Percentiles rank a stretch among this genome's conserved stretches.
These are phyloP conservation scores for Tricholaema leucomelas DNA, from an alignment of 2,113 vertebrate genomes.

Conservation along the genomic window DNA sequence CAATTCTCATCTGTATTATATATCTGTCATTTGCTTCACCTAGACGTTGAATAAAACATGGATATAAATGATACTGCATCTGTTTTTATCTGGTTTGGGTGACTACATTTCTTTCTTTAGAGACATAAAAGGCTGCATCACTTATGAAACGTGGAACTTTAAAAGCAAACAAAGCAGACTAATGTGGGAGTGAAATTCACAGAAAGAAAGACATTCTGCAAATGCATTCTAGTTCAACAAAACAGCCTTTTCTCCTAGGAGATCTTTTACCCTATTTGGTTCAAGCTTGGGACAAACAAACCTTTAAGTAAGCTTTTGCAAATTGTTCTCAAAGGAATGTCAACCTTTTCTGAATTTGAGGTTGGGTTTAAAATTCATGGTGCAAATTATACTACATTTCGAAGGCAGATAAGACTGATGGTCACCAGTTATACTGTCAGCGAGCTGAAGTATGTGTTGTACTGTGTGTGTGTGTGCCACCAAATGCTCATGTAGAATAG, in stretches of 20 bases:
- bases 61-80: neutral
- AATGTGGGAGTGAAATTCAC: neutral
- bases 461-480: neutral
- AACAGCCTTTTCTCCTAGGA: neutral
- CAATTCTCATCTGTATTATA: neutral
- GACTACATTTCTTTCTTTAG: neutral
- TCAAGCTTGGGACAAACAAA: neutral
- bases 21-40: neutral
- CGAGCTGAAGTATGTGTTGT: neutral
- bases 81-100: neutral
- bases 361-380: neutral
- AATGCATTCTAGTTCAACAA: neutral
- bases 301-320: neutral
- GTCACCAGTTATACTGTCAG: fast-evolving
- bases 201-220: neutral
- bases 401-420: neutral
- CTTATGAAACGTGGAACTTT: neutral
- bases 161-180: neutral
- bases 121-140: neutral
- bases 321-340: neutral
- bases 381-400: neutral
- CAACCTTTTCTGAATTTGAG: neutral
- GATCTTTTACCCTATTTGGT: neutral
- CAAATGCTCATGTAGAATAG: neutral
- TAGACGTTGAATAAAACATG: neutral